Conservation (phyloP, 2,888 invertebrate species). For the Drosophila macrothrix region DNA sequence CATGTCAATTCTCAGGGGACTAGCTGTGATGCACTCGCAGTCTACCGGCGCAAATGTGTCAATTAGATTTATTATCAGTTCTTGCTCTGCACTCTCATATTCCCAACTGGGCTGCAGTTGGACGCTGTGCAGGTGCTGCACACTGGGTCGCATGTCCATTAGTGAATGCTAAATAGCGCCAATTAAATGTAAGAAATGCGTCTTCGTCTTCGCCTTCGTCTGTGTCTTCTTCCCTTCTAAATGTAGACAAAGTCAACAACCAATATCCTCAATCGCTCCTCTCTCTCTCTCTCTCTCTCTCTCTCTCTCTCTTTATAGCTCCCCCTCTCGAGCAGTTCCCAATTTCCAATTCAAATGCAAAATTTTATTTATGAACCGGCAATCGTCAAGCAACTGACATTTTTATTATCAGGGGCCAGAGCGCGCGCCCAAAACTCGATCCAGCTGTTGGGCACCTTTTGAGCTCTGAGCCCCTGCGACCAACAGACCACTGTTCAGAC, state of each 20-base stretch:
- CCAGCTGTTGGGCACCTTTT: constrained; percentile 66
- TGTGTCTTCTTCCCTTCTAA: constrained; percentile 23
- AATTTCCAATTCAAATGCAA: constrained; percentile 76
- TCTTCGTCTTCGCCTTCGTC: constrained; percentile 8
- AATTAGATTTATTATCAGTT: constrained; percentile 85
- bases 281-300: not conserved
- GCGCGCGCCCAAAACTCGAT: constrained; percentile 67
- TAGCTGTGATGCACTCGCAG: constrained; percentile 26
- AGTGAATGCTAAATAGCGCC: constrained; percentile 76
- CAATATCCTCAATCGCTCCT: not conserved
- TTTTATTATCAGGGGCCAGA: constrained; percentile 80
- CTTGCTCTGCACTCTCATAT: constrained; percentile 48
- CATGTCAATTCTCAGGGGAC: constrained; percentile 64
- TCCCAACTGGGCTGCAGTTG: constrained; percentile 52
- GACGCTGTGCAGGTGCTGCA: constrained; percentile 60
- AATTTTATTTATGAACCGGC: constrained; percentile 82
- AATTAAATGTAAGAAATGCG: constrained; percentile 77
- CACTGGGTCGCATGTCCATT: constrained; percentile 74
- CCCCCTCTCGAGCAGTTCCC: constrained; percentile 6
- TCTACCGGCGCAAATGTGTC: constrained; percentile 83
- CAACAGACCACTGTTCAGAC: constrained; percentile 8
- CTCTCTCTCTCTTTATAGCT: not conserved
- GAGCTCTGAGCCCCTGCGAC: constrained; percentile 23
- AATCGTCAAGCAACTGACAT: constrained; percentile 78
- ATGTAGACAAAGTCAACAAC: constrained; percentile 16